phyloP scores from a whole-genome alignment of 2,797 vertebrate species.

The Nannoperca obscura region DNA sequence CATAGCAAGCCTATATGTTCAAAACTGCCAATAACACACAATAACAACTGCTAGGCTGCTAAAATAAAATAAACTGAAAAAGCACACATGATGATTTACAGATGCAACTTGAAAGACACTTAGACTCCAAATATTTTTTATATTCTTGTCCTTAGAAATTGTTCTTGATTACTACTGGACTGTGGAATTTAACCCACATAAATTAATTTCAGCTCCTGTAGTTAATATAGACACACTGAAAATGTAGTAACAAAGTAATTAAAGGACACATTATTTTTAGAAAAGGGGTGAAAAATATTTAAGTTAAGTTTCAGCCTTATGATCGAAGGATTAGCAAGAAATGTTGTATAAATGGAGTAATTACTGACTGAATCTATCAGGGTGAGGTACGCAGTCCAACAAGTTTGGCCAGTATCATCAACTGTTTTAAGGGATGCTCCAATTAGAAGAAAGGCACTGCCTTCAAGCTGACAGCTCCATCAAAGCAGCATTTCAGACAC shows the following conservation, averaged over 20 bases:
- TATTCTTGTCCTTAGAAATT: not conserved
- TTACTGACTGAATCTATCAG: not conserved
- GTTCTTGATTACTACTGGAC: not conserved
- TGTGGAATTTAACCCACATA: not conserved
- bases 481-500: conserved; percentile 27
- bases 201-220: not conserved
- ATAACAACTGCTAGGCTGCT: not conserved
- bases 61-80: not conserved
- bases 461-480: conserved; percentile 21
- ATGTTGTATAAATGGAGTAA: not conserved
- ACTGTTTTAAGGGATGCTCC: not conserved
- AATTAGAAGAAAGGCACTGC: conserved; percentile 16
- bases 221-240: not conserved
- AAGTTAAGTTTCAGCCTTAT: not conserved
- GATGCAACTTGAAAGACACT: not conserved
- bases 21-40: no score
- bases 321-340: not conserved
- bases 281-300: not conserved
- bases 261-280: not conserved
- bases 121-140: not conserved
- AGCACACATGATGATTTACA: not conserved
- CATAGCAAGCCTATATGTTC: not conserved
- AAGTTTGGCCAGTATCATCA: conserved; percentile 4
- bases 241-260: not conserved
- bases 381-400: not conserved